Percentiles rank a stretch among this genome's conserved stretches.
These are phyloP conservation scores for Neodiprion virginianus DNA, from an alignment of 1,140 invertebrate genomes.

Conservation along the genomic window DNA sequence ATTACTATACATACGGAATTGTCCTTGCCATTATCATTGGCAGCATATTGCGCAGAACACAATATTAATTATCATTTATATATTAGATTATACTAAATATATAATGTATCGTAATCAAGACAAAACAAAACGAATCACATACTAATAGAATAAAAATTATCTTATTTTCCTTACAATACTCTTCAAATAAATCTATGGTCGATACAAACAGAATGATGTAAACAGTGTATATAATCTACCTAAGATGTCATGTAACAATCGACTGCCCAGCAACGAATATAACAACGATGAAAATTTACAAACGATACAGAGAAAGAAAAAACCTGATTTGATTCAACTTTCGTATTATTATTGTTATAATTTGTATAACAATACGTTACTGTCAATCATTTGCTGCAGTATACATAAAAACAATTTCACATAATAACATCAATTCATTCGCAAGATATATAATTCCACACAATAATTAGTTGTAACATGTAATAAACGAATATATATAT, in stretches of 20 bases:
- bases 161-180: too few species aligned
- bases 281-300: constrained; percentile 15
- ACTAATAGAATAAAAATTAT: too few species aligned
- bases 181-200: too few species aligned
- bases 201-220: too few species aligned
- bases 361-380: neutral
- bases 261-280: constrained; percentile 31
- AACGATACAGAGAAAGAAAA: constrained; percentile 13
- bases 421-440: neutral
- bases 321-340: constrained; percentile 1
- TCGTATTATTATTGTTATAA: constrained; percentile 15
- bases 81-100: too few species aligned
- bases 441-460: neutral
- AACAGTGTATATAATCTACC: neutral
- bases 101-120: too few species aligned
- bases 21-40: too few species aligned
- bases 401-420: neutral
- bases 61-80: too few species aligned
- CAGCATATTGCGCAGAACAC: too few species aligned
- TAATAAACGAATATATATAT: neutral
- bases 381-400: neutral
- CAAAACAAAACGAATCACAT: too few species aligned
- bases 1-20: too few species aligned
- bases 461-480: neutral
- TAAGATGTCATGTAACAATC: constrained; percentile 24